These are phyloP conservation scores for Meriones unguiculatus DNA, from an alignment of 2,113 vertebrate species.

Conservation along the genomic window DNA sequence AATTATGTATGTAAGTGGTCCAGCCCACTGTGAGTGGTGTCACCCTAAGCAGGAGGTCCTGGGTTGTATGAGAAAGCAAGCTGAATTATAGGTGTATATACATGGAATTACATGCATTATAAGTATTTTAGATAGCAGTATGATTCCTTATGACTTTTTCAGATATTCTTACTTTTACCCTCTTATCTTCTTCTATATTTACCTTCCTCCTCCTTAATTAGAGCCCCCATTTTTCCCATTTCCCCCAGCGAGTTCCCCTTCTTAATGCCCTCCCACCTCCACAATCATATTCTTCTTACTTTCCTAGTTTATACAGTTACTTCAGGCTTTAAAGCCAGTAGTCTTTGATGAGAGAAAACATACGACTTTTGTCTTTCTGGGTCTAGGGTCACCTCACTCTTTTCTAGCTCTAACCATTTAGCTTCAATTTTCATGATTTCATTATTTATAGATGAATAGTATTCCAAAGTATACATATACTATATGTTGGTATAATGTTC, in stretches of 20 bases:
- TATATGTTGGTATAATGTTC: background rate
- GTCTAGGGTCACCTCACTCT: background rate
- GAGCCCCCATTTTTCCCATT: background rate
- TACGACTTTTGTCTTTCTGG: background rate
- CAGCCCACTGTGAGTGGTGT: background rate
- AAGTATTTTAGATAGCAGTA: background rate
- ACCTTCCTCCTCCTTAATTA: background rate
- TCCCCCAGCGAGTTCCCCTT: background rate
- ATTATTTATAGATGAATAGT: background rate
- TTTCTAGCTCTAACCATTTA: background rate
- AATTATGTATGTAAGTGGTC: background rate
- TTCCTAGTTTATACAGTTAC: background rate
- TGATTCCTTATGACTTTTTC: background rate
- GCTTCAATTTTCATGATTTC: background rate
- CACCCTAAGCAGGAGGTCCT: background rate
- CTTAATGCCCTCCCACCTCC: background rate
- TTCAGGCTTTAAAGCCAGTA: background rate
- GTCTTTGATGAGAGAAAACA: background rate
- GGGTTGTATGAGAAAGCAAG: background rate
- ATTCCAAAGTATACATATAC: background rate
- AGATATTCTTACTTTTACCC: background rate
- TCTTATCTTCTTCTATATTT: background rate
- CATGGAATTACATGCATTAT: background rate
- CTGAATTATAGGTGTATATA: background rate
- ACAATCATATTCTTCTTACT: background rate